Base-by-base conservation (phyloP, 2,113 vertebrate genomes). In the Acanthisitta chloris region DNA sequence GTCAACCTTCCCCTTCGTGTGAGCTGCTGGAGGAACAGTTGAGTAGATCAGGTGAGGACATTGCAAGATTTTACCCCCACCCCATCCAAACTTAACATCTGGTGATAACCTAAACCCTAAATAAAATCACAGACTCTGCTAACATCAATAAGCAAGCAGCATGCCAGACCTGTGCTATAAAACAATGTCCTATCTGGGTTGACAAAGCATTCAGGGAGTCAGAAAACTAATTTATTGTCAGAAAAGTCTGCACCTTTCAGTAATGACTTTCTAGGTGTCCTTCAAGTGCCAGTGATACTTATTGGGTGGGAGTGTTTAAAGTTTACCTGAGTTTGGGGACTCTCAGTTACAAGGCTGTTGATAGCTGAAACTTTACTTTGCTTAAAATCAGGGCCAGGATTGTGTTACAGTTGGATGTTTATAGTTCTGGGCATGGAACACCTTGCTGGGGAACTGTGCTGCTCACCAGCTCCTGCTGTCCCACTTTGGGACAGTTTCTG, bases 1-100 rank as follows among this genome's bases (percentile, higher is more conserved):
- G 98, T 99, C 98, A 98, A 67, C 95, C 97, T 97, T 98, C 89
- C 97, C 95, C 93, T 97, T 97, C 92, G 38, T 4, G 8, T 83
- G 87, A 95, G 82, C 81, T 89, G 97, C 97, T 96, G 97, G 94
- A 97, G 97, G 90, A 96, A 95, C 55, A 72, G 94, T 59, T 81
- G 78, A 96, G 64, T 64, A 91, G 87, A 91, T 72, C 87, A 85
- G 69, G 49, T 14, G 74, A 97, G 86, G 88, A 54, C 48, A 12
- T 36, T 80, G 65, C 59, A 80, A 81, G 81, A 84, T 82, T 59
- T 67, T n/a, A n/a, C n/a, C 17, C 4, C 3, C 2, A 20, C 25
- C 42, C 26, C 14, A 4, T 59, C 33, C 10, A 79, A 54, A 88
- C 61, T 93, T 80, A 93, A 79, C 57, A 77, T 61, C 73, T 86